Evolutionary conservation across 2,113 vertebrate species (phyloP).

Genomic region (Etheostoma cragini): DNA sequence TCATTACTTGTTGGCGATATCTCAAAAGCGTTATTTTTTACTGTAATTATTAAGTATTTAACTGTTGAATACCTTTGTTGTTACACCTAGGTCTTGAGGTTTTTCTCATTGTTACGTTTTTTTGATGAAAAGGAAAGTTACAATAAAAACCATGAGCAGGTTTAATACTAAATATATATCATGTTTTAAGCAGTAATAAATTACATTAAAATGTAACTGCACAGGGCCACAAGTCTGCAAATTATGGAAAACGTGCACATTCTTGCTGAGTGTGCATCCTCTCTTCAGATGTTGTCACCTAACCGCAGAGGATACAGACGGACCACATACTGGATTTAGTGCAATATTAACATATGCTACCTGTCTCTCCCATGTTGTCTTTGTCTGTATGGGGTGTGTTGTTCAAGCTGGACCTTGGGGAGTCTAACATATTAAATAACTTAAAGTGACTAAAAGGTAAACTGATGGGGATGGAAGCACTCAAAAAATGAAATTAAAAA

Average conservation of each 20-base stretch:
- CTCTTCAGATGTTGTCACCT: slow-evolving; percentile 44
- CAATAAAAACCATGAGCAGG: neutral
- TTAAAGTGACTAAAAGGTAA: neutral
- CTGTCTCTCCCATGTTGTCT: slow-evolving; percentile 16
- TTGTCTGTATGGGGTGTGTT: slow-evolving; percentile 20
- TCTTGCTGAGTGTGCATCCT: slow-evolving; percentile 54
- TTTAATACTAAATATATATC: neutral
- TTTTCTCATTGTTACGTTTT: neutral
- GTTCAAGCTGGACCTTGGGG: slow-evolving; percentile 8
- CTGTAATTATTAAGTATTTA: neutral
- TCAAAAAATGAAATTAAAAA: neutral
- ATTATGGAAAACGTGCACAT: neutral
- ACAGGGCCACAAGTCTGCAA: neutral
- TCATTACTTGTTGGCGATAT: neutral
- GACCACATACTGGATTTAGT: slow-evolving; percentile 47
- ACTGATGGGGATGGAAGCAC: neutral
- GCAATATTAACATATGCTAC: slow-evolving; percentile 36
- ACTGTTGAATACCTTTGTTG: neutral
- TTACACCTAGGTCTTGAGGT: neutral
- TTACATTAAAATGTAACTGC: neutral
- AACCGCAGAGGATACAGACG: slow-evolving; percentile 45
- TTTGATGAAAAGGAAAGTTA: neutral
- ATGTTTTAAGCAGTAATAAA: neutral
- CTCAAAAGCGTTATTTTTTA: neutral
- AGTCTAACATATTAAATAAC: neutral